Evolutionary conservation across 2,888 invertebrate genomes (phyloP), one percentile per base, ranked within the genome.

Genomic region (Caenorhabditis sp.): DNA sequence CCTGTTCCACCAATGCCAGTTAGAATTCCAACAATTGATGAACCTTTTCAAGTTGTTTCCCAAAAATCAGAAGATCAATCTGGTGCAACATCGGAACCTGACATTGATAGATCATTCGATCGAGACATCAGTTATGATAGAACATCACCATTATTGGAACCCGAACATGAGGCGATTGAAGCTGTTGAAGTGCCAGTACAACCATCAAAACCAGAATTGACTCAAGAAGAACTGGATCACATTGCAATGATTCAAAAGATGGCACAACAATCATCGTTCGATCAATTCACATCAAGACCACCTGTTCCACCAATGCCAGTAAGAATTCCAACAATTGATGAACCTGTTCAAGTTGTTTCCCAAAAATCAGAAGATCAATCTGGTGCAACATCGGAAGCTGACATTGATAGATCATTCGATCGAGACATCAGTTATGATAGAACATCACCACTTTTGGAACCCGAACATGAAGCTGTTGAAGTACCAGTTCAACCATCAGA

Each of bases 161-260:
- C 27, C 17, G 27, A 50, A 24, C 27, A 71, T n/a, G n/a, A n/a
- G n/a, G n/a, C n/a, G n/a, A n/a, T n/a, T 12, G 59, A 53, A 10
- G 43, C 54, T 8, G 68, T 62, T 10, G 31, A 31, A 31, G 31
- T 6, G 31, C 31, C 31, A 6, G 10, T 31, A 4, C 31, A 77
- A 26, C 72, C 54, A 58, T 66, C 26, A 19, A 66, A 51, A 51
- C 58, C 67, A 26, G 60, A 57, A 51, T 43, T 63, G 23, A 69
- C 70, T 1, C 57, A 70, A 21, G 78, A 71, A 51, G 77, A 78
- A 61, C 37, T 58, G 14, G 70, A 69, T n/a, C 75, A 77, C 37
- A 77, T 77, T 51, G 65, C 66, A 19, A 69, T 36, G 17, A 66
- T 79, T 31, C 58, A 58, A 4, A 64, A 62, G 26, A 65, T 67